These are phyloP conservation scores for Heliocidaris tuberculata DNA, from an alignment of 35 echinoderm and acorn worm genomes.

Conservation along the genomic window DNA sequence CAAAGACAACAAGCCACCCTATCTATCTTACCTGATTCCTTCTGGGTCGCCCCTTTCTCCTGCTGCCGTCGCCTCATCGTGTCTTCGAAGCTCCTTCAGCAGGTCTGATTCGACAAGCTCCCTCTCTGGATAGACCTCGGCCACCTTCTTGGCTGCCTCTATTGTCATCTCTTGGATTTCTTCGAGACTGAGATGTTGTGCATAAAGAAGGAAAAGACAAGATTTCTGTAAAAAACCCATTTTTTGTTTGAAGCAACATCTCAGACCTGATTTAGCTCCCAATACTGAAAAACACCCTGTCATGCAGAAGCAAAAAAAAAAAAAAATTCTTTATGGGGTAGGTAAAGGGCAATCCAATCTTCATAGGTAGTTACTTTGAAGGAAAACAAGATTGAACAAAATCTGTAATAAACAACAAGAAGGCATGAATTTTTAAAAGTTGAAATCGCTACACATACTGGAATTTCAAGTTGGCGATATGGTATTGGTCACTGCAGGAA, in stretches of 20 bases:
- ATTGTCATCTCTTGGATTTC: conserved; percentile 44
- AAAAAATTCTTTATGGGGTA: background rate
- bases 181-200: background rate
- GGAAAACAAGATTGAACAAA: background rate
- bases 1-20: no score
- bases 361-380: background rate
- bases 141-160: conserved; percentile 72
- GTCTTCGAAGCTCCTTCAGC: conserved; percentile 64
- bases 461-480: background rate
- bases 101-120: conserved; percentile 76
- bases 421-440: no score
- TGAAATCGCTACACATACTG: no score
- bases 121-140: conserved; percentile 71
- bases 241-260: no score
- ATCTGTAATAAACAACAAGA: background rate
- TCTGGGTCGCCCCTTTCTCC: conserved; percentile 60
- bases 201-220: background rate
- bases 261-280: background rate
- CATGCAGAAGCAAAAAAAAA: no score
- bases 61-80: conserved; percentile 77
- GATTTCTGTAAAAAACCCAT: background rate
- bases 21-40: conserved; percentile 56
- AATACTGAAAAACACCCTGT: background rate
- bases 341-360: background rate
- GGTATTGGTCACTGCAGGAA: no score